Base-by-base conservation (phyloP, 2,797 vertebrate genomes). In the Kryptolebias ocellatus region DNA sequence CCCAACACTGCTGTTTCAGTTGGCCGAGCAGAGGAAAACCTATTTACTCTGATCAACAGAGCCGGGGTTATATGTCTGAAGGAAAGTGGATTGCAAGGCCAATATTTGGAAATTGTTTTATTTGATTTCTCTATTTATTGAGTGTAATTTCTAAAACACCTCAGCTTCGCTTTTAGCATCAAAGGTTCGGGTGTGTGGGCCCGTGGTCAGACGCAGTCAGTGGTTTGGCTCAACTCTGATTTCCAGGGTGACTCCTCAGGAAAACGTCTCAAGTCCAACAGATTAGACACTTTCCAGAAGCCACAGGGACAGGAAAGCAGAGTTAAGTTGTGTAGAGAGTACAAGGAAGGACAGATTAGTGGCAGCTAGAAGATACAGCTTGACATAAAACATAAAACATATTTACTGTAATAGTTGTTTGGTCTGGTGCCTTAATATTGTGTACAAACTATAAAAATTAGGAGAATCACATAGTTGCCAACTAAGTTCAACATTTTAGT, bases 41-140 rank as follows among this genome's bases (percentile, higher is more conserved):
- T 82, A 89, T 93, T 91, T 92, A 87, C 87, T 64, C 62, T 39
- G 60, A 63, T 64, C 49, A 83, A 91, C 89, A 93, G 83, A 90
- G 84, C 67, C 73, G 45, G 76, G 83, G 87, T 91, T 89, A 84
- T 90, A 51, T 12, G 60, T 63, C 65, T 85, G 78, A 83, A 86
- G 88, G 85, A 79, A 89, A 84, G 81, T 57, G 75, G 79, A 88
- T 75, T 75, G 86, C 81, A 84, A 78, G 84, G 83, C 84, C 87
- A 93, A 94, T 91, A 93, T 94, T 93, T 93, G 75, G 74, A 92
- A 87, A 90, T 91, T 86, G 87, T 92, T 91, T 84, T 83, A 89
- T 92, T 92, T 89, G 88, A 93, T 92, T 94, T 90, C 81, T 85
- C 76, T 91, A 84, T 94, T 93, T 94, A 84, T 81, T 75, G 79